Evolutionary conservation across 1,140 invertebrate genomes (phyloP).

Genomic region (Bombus impatiens): DNA sequence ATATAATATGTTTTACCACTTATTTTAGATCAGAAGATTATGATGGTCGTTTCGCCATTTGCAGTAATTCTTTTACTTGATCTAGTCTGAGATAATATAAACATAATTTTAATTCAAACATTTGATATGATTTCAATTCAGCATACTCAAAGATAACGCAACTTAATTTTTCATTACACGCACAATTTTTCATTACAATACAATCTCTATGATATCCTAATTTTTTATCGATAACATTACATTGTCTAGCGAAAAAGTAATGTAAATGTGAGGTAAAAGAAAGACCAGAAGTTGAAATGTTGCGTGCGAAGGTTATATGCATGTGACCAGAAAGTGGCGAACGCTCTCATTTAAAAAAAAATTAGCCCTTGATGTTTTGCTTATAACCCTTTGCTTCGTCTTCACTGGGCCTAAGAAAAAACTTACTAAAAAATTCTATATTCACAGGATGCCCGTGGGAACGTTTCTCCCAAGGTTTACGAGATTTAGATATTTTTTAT

Average conservation of each 20-base stretch:
- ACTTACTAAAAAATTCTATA: conserved; percentile 57
- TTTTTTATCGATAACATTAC: too few species aligned
- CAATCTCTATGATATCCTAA: background rate
- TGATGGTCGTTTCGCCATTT: too few species aligned
- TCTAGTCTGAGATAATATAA: background rate
- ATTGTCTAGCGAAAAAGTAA: background rate
- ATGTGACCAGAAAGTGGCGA: conserved; percentile 39
- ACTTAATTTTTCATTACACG: background rate
- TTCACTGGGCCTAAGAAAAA: conserved; percentile 38
- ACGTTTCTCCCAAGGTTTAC: conserved; percentile 16
- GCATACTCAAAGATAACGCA: background rate
- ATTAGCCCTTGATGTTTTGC: conserved; percentile 34
- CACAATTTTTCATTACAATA: background rate
- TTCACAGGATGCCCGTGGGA: conserved; percentile 60
- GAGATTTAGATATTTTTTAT: background rate
- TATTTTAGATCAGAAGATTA: too few species aligned
- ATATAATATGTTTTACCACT: too few species aligned
- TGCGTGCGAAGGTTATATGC: background rate
- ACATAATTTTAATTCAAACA: background rate
- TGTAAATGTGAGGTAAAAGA: background rate
- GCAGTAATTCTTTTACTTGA: background rate
- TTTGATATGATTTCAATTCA: too few species aligned
- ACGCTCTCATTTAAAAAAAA: conserved; percentile 45
- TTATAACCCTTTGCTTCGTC: conserved; percentile 56
- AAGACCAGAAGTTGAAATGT: background rate